Evolutionary conservation across 1,140 invertebrate species (phyloP).

Genomic region (Hesperophylax magnus): DNA sequence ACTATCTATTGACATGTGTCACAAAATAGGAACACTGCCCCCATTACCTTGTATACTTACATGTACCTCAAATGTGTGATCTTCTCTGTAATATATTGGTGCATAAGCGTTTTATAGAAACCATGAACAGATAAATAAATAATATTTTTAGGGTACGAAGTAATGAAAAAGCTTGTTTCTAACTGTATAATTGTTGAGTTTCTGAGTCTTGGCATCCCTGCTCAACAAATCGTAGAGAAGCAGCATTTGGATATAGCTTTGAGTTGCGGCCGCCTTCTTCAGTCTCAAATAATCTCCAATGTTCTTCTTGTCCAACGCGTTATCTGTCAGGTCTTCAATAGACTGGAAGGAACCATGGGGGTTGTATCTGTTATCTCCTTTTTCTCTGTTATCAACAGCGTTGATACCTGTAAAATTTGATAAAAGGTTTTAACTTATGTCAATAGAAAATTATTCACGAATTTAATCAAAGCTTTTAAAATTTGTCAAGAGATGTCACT

Average conservation of each 20-base stretch:
- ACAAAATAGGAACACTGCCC: too few species aligned
- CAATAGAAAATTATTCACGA: too few species aligned
- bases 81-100: too few species aligned
- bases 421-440: too few species aligned
- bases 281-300: constrained; percentile 42
- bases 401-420: background rate
- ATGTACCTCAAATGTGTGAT: too few species aligned
- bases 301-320: constrained; percentile 28
- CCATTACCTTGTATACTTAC: too few species aligned
- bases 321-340: constrained; percentile 49
- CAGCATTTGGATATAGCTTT: constrained; percentile 60
- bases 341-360: constrained; percentile 31
- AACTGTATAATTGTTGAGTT: constrained; percentile 70
- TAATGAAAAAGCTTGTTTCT: constrained; percentile 53
- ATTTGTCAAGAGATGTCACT: too few species aligned
- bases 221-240: constrained; percentile 72
- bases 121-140: too few species aligned
- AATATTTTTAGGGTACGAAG: too few species aligned
- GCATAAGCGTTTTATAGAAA: too few species aligned
- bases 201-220: constrained; percentile 71
- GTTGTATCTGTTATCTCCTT: constrained; percentile 32
- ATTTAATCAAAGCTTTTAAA: too few species aligned
- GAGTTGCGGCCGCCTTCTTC: constrained; percentile 59
- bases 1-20: too few species aligned
- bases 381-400: background rate